Conservation (phyloP, 2,113 vertebrate species). For the Takifugu bimaculatus region DNA sequence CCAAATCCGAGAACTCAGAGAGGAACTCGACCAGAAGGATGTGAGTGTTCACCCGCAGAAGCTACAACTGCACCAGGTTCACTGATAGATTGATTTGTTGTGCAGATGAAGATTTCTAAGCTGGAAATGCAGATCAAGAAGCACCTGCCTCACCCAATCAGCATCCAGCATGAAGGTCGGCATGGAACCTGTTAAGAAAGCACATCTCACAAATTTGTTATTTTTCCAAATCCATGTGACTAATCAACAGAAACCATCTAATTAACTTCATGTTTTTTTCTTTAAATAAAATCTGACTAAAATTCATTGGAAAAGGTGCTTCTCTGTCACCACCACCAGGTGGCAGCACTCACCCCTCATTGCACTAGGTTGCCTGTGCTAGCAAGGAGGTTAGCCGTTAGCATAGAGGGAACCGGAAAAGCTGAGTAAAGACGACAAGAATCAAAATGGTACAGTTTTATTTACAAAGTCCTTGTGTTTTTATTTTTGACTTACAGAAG, state of each 20-base stretch:
- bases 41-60: slow-evolving; percentile 9
- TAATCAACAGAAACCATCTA: not conserved
- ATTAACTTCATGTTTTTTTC: no score
- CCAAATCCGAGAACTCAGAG: slow-evolving; percentile 81
- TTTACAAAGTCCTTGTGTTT: slow-evolving; percentile 83
- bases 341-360: no score
- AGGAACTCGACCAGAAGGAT: slow-evolving; percentile 78
- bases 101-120: slow-evolving; percentile 70
- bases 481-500: slow-evolving; percentile 78
- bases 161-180: no score
- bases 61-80: no score
- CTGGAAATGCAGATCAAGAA: slow-evolving; percentile 77
- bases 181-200: not conserved
- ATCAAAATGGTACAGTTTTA: slow-evolving; percentile 91
- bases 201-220: no score
- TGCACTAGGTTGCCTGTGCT: no score
- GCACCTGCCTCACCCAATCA: slow-evolving; percentile 39
- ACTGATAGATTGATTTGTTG: no score
- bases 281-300: no score
- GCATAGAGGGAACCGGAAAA: not conserved
- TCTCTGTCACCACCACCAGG: not conserved
- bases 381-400: no score
- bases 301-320: no score
- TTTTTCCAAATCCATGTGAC: not conserved
- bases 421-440: slow-evolving; percentile 40